A percentile compares a stretch with the other conserved stretches of the same genome.
phyloP scores from a whole-genome alignment of 2,113 vertebrate species.

The Apteryx owenii region DNA sequence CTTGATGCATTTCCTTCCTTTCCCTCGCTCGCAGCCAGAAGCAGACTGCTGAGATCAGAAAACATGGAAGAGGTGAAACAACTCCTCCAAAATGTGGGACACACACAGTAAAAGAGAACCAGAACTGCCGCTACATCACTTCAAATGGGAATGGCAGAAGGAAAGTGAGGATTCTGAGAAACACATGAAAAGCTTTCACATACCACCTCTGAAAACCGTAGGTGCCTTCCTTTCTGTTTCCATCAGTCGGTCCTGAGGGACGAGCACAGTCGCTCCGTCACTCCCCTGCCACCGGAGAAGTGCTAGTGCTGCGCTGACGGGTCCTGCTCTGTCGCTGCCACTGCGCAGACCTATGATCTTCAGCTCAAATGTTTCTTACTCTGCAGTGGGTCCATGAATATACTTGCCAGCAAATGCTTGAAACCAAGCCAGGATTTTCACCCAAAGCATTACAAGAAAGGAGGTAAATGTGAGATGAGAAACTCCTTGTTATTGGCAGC shows the following conservation, averaged over 20 bases:
- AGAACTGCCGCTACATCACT: not conserved
- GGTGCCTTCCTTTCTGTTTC: not conserved
- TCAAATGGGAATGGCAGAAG: no score
- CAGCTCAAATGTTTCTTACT: not conserved
- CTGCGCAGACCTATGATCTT: not conserved
- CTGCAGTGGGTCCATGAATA: accelerated
- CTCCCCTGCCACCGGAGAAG: not conserved
- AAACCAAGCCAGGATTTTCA: not conserved
- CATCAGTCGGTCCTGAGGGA: not conserved
- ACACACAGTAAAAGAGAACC: not conserved
- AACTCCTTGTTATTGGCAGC: not conserved
- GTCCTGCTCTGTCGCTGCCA: not conserved
- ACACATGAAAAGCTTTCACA: not conserved
- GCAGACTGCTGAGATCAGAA: not conserved
- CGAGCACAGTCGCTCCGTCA: not conserved
- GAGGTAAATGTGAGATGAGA: not conserved
- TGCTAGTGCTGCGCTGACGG: not conserved
- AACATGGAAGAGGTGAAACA: accelerated
- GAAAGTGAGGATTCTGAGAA: not conserved
- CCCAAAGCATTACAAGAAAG: not conserved
- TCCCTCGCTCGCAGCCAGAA: not conserved
- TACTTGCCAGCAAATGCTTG: no score
- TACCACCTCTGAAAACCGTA: not conserved
- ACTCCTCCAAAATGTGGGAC: accelerated
- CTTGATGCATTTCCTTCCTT: no score